These are phyloP conservation scores for Pangasius krempfi DNA, from an alignment of 2,797 vertebrate genomes.

Conservation along the genomic window DNA sequence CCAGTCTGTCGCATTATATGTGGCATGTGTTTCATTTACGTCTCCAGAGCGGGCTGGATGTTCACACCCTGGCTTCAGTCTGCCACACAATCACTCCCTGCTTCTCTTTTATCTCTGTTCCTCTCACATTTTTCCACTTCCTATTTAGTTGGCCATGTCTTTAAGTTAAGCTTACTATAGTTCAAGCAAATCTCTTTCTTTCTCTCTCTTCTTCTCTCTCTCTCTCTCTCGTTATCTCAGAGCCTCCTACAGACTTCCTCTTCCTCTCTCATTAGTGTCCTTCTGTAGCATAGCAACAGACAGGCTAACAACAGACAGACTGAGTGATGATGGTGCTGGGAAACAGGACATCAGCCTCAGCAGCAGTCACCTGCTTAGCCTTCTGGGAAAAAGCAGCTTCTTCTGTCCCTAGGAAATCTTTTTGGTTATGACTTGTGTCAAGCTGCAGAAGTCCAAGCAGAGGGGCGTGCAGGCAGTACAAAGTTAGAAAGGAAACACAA, in stretches of 20 bases:
- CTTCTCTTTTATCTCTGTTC: constrained; percentile 40
- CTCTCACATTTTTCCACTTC: constrained; percentile 32
- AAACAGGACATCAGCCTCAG: constrained; percentile 49
- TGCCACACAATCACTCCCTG: constrained; percentile 22
- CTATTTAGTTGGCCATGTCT: constrained; percentile 42
- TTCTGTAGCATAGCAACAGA: constrained; percentile 59
- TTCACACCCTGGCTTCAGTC: constrained; percentile 37
- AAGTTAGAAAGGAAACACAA: constrained; percentile 5
- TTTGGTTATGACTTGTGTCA: constrained; percentile 50
- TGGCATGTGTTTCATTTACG: constrained; percentile 50
- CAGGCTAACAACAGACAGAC: constrained; percentile 57
- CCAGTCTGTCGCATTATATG: constrained; percentile 40
- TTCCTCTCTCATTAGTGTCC: constrained; percentile 59
- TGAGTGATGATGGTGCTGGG: constrained; percentile 52
- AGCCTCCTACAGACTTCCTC: constrained; percentile 58
- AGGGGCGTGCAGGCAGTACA: too few species aligned
- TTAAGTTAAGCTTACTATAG: constrained; percentile 44
- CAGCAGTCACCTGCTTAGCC: constrained; percentile 38
- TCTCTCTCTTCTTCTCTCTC: background rate
- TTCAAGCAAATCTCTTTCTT: constrained; percentile 36
- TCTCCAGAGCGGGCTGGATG: constrained; percentile 15
- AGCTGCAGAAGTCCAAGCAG: constrained; percentile 16
- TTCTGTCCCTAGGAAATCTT: constrained; percentile 36
- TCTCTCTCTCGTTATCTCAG: constrained; percentile 48
- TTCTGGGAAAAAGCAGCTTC: constrained; percentile 25